These are phyloP conservation scores for Zaprionus camerounensis DNA, from an alignment of 1,140 invertebrate species.

Conservation along the genomic window DNA sequence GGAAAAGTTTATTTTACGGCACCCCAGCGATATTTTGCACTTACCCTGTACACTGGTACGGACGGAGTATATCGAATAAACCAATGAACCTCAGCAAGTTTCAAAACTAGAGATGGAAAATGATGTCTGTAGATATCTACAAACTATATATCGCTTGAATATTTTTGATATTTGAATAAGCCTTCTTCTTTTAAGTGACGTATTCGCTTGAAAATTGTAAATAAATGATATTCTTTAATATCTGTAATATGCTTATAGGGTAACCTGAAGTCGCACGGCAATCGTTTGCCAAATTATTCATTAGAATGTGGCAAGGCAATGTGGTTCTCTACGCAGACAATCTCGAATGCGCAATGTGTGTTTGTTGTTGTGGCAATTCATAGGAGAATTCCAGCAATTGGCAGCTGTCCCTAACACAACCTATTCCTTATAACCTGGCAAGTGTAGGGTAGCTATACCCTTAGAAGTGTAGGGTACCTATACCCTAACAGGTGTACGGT, in stretches of 20 bases:
- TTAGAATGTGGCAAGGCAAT: conserved; percentile 35
- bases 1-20: conserved; percentile 17
- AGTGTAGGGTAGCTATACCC: background rate
- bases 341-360: conserved; percentile 32
- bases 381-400: conserved; percentile 4
- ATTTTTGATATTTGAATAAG: too few species aligned
- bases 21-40: conserved; percentile 14
- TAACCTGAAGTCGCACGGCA: background rate
- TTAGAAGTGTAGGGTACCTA: too few species aligned
- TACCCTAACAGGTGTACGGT: too few species aligned
- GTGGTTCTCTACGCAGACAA: conserved; percentile 26
- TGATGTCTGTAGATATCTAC: background rate
- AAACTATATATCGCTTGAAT: too few species aligned
- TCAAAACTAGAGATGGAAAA: background rate
- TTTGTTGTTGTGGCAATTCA: conserved; percentile 13
- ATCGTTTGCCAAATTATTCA: background rate
- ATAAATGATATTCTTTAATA: background rate
- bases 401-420: background rate
- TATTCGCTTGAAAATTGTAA: background rate
- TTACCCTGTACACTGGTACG: background rate
- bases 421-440: background rate
- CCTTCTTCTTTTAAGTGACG: too few species aligned
- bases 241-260: background rate
- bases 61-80: background rate
- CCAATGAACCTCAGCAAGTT: background rate